phyloP scores from a whole-genome alignment of 2,797 vertebrate genomes.

The Ctenopoma multispine region DNA sequence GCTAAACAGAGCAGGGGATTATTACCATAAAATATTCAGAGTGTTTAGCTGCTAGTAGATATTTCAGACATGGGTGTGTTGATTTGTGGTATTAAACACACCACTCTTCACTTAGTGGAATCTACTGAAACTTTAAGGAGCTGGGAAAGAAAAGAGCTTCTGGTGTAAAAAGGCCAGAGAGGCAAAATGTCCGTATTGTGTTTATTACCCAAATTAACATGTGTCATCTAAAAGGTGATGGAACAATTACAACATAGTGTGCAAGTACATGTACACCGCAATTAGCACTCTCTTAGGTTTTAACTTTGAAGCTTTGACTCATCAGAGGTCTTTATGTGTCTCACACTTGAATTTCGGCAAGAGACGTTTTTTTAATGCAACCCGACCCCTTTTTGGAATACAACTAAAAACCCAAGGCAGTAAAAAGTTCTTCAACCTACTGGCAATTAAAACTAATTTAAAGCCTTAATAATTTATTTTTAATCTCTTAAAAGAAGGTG shows the following conservation, averaged over 20 bases:
- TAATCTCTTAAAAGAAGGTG: background rate
- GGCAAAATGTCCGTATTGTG: too few relatives aligned
- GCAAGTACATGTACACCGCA: too few relatives aligned
- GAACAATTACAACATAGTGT: too few relatives aligned
- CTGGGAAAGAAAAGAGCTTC: background rate
- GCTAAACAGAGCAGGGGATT: constrained; percentile 42
- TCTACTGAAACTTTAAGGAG: background rate
- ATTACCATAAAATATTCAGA: constrained; percentile 53
- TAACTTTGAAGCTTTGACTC: too few relatives aligned
- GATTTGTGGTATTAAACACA: background rate
- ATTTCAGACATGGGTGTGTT: constrained; percentile 9
- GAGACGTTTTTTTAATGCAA: background rate
- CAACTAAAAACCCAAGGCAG: background rate
- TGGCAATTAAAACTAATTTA: background rate
- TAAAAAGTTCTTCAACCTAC: background rate
- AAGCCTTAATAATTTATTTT: background rate
- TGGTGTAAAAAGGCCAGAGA: too few relatives aligned
- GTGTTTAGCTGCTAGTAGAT: constrained; percentile 20
- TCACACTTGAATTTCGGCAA: too few relatives aligned
- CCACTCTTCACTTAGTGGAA: background rate
- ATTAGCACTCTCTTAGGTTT: too few relatives aligned
- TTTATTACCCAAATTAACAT: too few relatives aligned
- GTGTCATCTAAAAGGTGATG: too few relatives aligned
- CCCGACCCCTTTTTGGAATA: background rate
- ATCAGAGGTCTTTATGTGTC: background rate